Conservation (phyloP, 2,113 vertebrate genomes). For the Dolichallabes microphthalmus region DNA sequence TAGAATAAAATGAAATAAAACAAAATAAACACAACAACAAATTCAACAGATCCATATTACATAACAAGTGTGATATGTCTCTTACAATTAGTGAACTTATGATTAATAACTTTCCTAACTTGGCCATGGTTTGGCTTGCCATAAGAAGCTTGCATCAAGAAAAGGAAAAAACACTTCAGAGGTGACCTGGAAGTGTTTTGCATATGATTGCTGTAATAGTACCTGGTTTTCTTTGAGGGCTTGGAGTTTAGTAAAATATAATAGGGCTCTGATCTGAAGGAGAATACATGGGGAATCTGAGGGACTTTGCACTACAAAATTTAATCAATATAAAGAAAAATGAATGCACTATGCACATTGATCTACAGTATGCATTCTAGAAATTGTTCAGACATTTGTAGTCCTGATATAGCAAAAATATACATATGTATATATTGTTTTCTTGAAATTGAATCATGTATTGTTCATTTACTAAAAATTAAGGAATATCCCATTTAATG, state of each 20-base stretch:
- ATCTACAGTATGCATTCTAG: not conserved
- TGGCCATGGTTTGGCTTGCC: constrained; percentile 52
- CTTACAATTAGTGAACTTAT: constrained; percentile 61
- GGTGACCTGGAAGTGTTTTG: constrained; percentile 65
- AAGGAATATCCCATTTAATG: too few species aligned
- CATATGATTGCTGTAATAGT: constrained; percentile 63
- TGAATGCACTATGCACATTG: not conserved
- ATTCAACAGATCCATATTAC: too few species aligned
- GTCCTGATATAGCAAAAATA: not conserved
- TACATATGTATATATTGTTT: not conserved
- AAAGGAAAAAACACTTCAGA: constrained; percentile 56
- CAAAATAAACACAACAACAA: too few species aligned
- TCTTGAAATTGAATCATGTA: too few species aligned
- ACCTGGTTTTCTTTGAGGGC: constrained; percentile 59
- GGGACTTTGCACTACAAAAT: constrained; percentile 36
- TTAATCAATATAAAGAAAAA: constrained; percentile 51
- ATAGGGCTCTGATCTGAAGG: constrained; percentile 61
- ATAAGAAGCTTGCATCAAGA: constrained; percentile 51
- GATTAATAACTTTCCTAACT: constrained; percentile 60
- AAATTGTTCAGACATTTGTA: not conserved
- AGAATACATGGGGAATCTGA: constrained; percentile 61
- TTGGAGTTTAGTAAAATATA: constrained; percentile 57
- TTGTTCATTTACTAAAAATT: too few species aligned
- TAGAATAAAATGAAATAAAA: too few species aligned
- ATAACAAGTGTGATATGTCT: too few species aligned